Evolutionary conservation across 1,140 invertebrate species (phyloP).

Genomic region (Lordiphosa stackelbergi): DNA sequence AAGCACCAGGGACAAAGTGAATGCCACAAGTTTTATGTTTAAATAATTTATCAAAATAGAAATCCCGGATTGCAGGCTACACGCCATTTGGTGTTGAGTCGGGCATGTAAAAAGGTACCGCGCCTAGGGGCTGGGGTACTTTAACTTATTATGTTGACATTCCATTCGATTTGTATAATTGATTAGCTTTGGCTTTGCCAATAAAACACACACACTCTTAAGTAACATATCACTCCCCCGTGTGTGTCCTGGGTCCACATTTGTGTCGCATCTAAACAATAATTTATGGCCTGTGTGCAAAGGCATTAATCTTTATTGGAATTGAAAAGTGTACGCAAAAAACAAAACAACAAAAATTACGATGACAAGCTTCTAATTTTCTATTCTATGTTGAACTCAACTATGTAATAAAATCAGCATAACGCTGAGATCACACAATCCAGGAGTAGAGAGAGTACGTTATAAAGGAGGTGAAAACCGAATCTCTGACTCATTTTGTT

Average conservation of each 20-base stretch:
- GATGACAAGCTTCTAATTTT: constrained; percentile 42
- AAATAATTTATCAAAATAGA: constrained; percentile 71
- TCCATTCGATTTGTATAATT: constrained; percentile 64
- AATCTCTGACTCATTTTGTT: not conserved
- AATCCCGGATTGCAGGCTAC: constrained; percentile 39
- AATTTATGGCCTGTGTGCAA: constrained; percentile 67
- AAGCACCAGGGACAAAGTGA: constrained; percentile 6
- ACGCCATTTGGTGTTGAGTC: constrained; percentile 32
- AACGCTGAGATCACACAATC: constrained; percentile 6
- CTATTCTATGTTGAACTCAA: constrained; percentile 18
- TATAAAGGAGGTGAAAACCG: not conserved
- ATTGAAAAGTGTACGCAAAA: constrained; percentile 60
- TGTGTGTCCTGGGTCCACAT: constrained; percentile 6
- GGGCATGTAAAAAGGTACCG: constrained; percentile 23
- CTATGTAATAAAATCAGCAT: constrained; percentile 5
- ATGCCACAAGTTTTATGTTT: constrained; percentile 60
- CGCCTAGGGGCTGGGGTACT: constrained; percentile 7
- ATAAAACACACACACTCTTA: constrained; percentile 47
- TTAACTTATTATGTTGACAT: constrained; percentile 68
- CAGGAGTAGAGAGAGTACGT: constrained; percentile 1
- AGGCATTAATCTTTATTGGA: constrained; percentile 73
- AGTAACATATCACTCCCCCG: not conserved
- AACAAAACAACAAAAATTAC: not conserved
- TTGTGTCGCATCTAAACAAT: constrained; percentile 40
- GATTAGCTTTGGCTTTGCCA: constrained; percentile 64